Conservation (phyloP, 2,888 invertebrate genomes). For the Pristionchus japonicus region DNA sequence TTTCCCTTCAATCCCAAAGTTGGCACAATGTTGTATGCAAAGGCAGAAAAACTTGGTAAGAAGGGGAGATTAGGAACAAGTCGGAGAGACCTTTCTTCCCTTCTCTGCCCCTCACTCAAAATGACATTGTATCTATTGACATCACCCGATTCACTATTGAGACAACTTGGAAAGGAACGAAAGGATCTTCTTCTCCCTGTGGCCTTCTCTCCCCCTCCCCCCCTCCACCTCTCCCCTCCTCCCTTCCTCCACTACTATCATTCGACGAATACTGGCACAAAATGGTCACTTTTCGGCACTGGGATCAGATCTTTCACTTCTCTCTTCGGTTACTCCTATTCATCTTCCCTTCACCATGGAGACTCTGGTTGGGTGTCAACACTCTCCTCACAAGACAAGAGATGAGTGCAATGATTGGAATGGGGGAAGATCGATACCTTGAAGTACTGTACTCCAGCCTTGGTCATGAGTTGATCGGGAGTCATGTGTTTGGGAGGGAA, state of each 20-base stretch:
- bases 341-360: background rate
- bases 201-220: no score
- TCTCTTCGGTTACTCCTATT: background rate
- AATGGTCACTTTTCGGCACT: background rate
- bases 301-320: background rate
- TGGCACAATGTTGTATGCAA: background rate
- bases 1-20: background rate
- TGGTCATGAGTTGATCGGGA: conserved; percentile 49
- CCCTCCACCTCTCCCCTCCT: background rate
- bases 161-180: background rate
- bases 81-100: background rate
- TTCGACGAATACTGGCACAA: background rate
- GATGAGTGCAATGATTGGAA: conserved; percentile 49
- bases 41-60: conserved; percentile 34
- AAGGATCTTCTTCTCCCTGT: background rate
- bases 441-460: conserved; percentile 52
- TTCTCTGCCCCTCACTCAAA: background rate
- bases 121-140: conserved; percentile 10
- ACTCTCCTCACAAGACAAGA: background rate
- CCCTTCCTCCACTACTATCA: no score
- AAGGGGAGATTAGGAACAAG: conserved; percentile 5
- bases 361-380: background rate
- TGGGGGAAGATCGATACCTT: conserved; percentile 44
- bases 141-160: background rate
- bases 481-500: conserved; percentile 56